Evolutionary conservation across 2,113 vertebrate genomes (phyloP).

Genomic region (Perca fluviatilis): DNA sequence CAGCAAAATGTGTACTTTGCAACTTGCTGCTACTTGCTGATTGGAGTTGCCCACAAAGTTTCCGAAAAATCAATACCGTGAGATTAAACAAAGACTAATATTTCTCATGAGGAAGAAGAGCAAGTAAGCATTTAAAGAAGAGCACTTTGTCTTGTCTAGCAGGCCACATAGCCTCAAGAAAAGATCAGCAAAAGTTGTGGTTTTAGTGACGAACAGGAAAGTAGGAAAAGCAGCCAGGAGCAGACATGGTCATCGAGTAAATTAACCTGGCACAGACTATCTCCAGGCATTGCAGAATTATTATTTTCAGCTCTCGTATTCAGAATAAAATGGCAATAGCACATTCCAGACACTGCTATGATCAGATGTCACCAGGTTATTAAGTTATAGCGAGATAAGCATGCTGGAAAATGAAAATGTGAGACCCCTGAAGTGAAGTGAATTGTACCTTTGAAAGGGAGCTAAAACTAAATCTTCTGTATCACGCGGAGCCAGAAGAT

Average conservation of each 20-base stretch:
- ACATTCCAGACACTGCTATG: background rate
- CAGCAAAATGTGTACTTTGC: background rate
- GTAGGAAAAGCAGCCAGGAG: background rate
- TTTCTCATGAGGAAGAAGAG: background rate
- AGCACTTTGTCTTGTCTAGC: background rate
- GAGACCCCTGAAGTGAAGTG: constrained; percentile 9
- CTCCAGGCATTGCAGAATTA: background rate
- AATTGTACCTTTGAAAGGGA: constrained; percentile 29
- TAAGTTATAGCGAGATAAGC: constrained; percentile 36
- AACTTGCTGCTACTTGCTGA: background rate
- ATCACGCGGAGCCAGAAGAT: constrained; percentile 18
- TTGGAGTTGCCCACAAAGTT: background rate
- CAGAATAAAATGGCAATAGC: constrained; percentile 17
- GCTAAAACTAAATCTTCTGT: constrained; percentile 15
- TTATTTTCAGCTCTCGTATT: constrained; percentile 8
- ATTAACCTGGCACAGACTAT: constrained; percentile 1
- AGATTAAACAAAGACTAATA: background rate
- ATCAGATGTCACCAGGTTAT: constrained; percentile 44
- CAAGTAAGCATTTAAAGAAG: too few species aligned
- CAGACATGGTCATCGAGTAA: background rate
- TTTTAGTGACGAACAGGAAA: constrained; percentile 15
- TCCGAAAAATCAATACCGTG: background rate
- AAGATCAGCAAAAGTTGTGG: background rate
- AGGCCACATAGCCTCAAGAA: background rate
- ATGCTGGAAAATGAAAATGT: constrained; percentile 28